phyloP scores from a whole-genome alignment of 2,113 vertebrate genomes.

The Hippocampus comes region DNA sequence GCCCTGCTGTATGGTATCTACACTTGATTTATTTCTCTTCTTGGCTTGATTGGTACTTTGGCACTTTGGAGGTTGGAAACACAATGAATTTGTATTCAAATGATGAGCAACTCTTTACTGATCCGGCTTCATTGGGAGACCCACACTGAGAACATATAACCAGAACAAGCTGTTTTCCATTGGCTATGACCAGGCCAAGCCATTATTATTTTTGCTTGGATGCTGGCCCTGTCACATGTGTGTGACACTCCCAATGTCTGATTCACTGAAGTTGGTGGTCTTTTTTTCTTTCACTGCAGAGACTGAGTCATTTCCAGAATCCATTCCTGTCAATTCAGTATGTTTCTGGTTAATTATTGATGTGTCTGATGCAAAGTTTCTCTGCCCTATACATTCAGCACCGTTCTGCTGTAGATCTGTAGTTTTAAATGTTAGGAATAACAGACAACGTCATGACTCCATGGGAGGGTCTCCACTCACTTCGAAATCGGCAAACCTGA shows the following conservation, averaged over 20 bases:
- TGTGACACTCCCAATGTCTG: slow-evolving; percentile 49
- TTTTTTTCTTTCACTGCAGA: slow-evolving; percentile 26
- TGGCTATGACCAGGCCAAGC: slow-evolving; percentile 27
- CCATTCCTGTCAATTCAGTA: neutral
- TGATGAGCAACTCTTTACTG: slow-evolving; percentile 6
- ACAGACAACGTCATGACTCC: slow-evolving; percentile 24
- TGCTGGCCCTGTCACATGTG: slow-evolving; percentile 45
- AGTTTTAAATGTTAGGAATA: slow-evolving; percentile 10
- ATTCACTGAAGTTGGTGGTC: slow-evolving; percentile 19
- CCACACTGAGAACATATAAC: slow-evolving; percentile 45
- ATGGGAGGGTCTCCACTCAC: slow-evolving; percentile 4
- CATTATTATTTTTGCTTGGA: slow-evolving; percentile 51
- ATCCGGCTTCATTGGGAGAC: slow-evolving; percentile 31
- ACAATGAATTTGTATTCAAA: slow-evolving; percentile 18
- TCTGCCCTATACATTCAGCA: neutral
- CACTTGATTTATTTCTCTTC: slow-evolving; percentile 13
- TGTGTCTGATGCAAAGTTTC: neutral
- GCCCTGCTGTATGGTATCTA: neutral
- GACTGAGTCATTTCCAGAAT: slow-evolving; percentile 5
- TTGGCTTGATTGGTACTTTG: slow-evolving; percentile 24
- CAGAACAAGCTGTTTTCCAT: slow-evolving; percentile 62
- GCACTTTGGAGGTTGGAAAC: slow-evolving; percentile 13
- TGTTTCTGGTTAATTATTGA: neutral
- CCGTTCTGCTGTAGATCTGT: neutral
- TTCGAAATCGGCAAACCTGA: slow-evolving; percentile 15